Evolutionary conservation across 2,888 invertebrate genomes (phyloP), one percentile per base, ranked within the genome.

Genomic region (Galeopsomyia nigrocyanea): DNA sequence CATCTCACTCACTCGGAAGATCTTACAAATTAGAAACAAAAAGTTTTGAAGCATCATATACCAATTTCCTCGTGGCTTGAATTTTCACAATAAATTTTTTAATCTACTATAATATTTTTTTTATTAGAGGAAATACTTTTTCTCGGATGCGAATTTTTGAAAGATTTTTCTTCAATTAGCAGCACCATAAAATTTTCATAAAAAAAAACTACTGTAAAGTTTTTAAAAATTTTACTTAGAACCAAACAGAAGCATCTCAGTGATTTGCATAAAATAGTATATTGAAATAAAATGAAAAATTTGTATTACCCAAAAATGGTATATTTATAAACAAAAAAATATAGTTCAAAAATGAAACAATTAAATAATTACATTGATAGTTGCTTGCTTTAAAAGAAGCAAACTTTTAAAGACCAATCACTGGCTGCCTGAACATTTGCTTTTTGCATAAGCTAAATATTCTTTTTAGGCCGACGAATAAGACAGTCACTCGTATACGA

Each of bases 361-460:
- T 31, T 31, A 31, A 31, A 57, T n/a, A 51, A 46, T 14, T 21
- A 65, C 9, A 31, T 22, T 26, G n/a, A 9, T 31, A 21, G 49
- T 55, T 46, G 46, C 50, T 65, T 58, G 53, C 49, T 1, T n/a
- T 17, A 21, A 57, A 26, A 22, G 26, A 21, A 65, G 53, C 19
- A 17, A 68, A 64, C 53, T 55, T 50, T 68, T 17, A 16, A 39
- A 73, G 85, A 85, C 85, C 85, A 86, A 86, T 83, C 83, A 83
- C 82, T 85, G 84, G 83, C 82, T 85, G 84, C 84, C 84, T 83
- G 80, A 82, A 80, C 80, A 79, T 81, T 81, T 82, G 81, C 82
- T 84, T 83, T 73, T 80, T 73, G 57, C 67, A 74, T 31, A 51
- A 56, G 68, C 72, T 67, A 68, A 63, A 70, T 72, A 58, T 22